Evolutionary conservation across 1,140 invertebrate species (phyloP).

Genomic region (Drosophila fuyamai): DNA sequence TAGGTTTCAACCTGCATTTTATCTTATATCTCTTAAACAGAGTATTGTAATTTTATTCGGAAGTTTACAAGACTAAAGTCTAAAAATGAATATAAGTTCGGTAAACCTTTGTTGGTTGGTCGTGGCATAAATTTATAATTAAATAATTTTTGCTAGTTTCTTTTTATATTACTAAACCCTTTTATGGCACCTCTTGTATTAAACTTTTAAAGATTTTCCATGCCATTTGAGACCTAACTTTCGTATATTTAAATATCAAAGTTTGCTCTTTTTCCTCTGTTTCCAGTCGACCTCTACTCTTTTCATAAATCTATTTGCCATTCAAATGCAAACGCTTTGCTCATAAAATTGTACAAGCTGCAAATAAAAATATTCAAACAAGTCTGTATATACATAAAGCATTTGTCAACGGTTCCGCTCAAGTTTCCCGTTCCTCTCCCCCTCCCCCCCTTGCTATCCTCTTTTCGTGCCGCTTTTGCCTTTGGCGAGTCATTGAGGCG

Average conservation of each 20-base stretch:
- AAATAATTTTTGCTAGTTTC: background rate
- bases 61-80: too few relatives aligned
- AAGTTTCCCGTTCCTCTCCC: slow-evolving; percentile 3
- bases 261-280: slow-evolving; percentile 45
- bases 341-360: slow-evolving; percentile 60
- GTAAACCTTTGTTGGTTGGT: too few relatives aligned
- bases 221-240: slow-evolving; percentile 12
- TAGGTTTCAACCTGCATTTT: too few relatives aligned
- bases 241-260: slow-evolving; percentile 55
- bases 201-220: slow-evolving; percentile 21
- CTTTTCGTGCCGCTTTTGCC: slow-evolving; percentile 21
- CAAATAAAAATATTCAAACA: slow-evolving; percentile 73
- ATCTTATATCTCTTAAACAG: too few relatives aligned
- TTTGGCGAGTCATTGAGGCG: slow-evolving; percentile 75
- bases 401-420: slow-evolving; percentile 65
- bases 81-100: too few relatives aligned
- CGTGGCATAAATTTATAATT: too few relatives aligned
- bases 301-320: slow-evolving; percentile 66
- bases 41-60: too few relatives aligned
- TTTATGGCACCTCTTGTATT: background rate
- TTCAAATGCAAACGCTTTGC: slow-evolving; percentile 71
- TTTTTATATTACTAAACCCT: background rate
- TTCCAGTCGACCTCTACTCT: slow-evolving; percentile 20
- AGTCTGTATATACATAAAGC: slow-evolving; percentile 57
- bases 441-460: background rate